Conservation (phyloP, 2,113 vertebrate species). For the Sceloporus tristichus region DNA sequence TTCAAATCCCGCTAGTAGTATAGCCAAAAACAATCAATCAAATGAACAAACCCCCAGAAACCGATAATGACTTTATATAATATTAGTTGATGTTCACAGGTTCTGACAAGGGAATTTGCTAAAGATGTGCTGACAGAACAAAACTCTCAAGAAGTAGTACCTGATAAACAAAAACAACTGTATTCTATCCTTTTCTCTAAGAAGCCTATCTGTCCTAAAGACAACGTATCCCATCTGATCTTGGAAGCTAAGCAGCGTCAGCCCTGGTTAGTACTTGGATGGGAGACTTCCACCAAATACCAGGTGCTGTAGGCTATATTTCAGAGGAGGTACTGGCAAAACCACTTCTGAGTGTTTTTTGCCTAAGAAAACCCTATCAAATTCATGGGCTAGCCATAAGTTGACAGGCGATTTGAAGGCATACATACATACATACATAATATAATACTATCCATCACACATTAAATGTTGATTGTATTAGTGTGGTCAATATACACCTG, state of each 20-base stretch:
- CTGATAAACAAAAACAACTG: slow-evolving; percentile 7
- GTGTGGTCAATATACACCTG: fast-evolving
- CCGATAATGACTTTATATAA: slow-evolving; percentile 36
- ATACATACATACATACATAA: neutral
- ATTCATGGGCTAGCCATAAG: too few species aligned
- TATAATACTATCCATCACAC: slow-evolving; percentile 13
- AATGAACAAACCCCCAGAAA: neutral
- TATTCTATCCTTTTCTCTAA: slow-evolving; percentile 13
- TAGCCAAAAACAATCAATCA: slow-evolving; percentile 30
- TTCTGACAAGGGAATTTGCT: slow-evolving; percentile 14
- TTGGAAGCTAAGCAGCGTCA: too few species aligned
- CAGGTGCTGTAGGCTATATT: too few species aligned
- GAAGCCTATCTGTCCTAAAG: too few species aligned
- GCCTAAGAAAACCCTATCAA: too few species aligned
- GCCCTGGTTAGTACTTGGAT: too few species aligned
- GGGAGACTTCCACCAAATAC: too few species aligned
- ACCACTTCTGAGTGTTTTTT: too few species aligned
- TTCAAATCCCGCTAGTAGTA: slow-evolving; percentile 45
- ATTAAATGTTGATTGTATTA: slow-evolving; percentile 1
- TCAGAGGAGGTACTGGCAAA: too few species aligned
- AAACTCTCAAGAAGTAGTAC: neutral
- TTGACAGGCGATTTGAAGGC: too few species aligned
- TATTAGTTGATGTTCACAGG: slow-evolving; percentile 39
- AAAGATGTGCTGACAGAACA: neutral
- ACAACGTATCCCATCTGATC: too few species aligned